A percentile compares a stretch with the other conserved stretches of the same genome.
phyloP scores from a whole-genome alignment of 2,888 invertebrate genomes.

The Polymixis lichenea region DNA sequence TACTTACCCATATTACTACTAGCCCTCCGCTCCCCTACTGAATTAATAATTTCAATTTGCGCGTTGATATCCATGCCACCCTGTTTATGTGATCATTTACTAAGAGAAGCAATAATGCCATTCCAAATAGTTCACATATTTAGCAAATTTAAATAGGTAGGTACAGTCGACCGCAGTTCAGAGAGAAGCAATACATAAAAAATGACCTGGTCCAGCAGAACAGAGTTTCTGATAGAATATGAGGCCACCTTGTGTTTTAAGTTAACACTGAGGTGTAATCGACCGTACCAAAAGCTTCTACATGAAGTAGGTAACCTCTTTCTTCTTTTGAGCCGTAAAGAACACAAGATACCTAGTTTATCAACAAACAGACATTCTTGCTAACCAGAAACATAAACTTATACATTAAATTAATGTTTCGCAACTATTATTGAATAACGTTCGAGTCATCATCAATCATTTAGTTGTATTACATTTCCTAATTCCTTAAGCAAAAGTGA shows the following conservation, averaged over 20 bases:
- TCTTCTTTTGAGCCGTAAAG: neutral
- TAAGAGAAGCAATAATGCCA: neutral
- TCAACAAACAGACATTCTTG: neutral
- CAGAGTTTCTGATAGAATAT: too few species aligned
- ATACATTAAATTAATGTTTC: constrained; percentile 1
- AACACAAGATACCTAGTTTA: neutral
- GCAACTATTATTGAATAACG: constrained; percentile 1
- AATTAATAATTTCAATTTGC: too few species aligned
- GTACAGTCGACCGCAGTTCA: too few species aligned
- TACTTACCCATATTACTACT: too few species aligned
- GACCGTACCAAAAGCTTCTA: neutral
- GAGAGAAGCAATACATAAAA: neutral
- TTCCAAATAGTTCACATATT: neutral
- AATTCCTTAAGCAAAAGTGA: neutral
- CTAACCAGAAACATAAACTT: neutral
- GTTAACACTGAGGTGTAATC: too few species aligned
- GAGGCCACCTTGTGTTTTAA: neutral
- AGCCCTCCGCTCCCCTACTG: too few species aligned
- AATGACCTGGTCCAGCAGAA: neutral
- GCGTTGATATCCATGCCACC: too few species aligned
- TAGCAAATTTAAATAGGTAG: neutral
- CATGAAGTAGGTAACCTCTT: neutral
- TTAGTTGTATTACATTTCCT: neutral
- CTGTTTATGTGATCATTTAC: neutral
- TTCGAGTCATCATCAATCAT: constrained; percentile 17